Evolutionary conservation across 2,797 vertebrate species (phyloP).

Genomic region (Eleutherodactylus coqui): DNA sequence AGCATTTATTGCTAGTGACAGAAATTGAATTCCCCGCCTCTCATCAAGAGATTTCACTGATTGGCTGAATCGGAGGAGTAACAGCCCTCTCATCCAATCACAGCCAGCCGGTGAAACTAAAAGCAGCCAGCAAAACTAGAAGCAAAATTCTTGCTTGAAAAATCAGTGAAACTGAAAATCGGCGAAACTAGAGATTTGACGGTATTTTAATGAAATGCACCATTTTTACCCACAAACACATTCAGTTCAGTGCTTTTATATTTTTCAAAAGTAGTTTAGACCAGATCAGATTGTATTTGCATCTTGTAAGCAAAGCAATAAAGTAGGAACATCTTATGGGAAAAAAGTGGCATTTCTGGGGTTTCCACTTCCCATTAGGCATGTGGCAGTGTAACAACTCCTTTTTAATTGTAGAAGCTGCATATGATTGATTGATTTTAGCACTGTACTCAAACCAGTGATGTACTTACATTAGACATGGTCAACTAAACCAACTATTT

Average conservation of each 20-base stretch:
- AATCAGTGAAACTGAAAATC: no score
- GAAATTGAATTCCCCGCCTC: no score
- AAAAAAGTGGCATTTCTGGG: not conserved
- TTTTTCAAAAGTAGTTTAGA: not conserved
- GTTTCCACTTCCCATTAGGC: not conserved
- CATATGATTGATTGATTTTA: not conserved
- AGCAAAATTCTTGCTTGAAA: no score
- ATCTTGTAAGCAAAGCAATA: not conserved
- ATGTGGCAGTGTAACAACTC: constrained; percentile 4
- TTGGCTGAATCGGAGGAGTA: no score
- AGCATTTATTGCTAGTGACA: no score
- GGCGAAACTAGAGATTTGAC: no score
- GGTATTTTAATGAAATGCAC: not conserved
- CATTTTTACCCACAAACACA: not conserved
- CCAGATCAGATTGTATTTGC: not conserved
- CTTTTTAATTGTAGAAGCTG: not conserved
- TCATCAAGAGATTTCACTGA: no score
- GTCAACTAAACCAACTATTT: not conserved
- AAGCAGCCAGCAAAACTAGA: no score
- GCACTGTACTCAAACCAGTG: not conserved
- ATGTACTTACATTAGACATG: not conserved
- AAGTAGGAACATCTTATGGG: not conserved
- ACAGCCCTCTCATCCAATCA: no score
- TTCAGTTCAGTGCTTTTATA: not conserved
- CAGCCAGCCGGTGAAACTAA: no score